phyloP scores from a whole-genome alignment of 2,113 vertebrate genomes.

The Deroptyus accipitrinus region DNA sequence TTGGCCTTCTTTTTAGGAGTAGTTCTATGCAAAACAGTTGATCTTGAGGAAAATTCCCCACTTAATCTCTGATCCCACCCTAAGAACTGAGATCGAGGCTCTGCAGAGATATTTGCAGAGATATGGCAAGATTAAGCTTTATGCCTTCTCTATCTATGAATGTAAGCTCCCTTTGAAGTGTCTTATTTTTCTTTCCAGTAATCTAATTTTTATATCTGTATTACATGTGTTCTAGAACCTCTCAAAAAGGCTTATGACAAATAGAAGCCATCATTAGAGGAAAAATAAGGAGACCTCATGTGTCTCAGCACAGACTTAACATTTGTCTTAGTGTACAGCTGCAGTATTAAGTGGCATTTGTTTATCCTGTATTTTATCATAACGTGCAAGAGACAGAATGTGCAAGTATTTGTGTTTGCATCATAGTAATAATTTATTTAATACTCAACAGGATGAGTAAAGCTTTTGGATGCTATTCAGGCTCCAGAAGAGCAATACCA shows the following conservation, averaged over 20 bases:
- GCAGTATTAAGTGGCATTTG: conserved; percentile 17
- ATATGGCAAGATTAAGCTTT: background rate
- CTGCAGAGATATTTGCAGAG: background rate
- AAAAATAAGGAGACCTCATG: background rate
- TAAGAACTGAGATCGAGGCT: background rate
- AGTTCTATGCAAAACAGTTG: background rate
- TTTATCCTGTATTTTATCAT: background rate
- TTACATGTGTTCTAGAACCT: background rate
- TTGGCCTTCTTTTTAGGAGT: background rate
- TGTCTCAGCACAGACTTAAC: background rate
- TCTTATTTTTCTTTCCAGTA: conserved; percentile 4
- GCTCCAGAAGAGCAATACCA: background rate
- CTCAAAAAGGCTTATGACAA: background rate
- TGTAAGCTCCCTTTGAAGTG: background rate
- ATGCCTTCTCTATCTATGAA: background rate
- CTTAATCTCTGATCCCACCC: background rate
- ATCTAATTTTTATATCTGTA: background rate
- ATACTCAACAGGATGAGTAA: background rate
- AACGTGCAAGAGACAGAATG: background rate
- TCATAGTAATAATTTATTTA: conserved; percentile 25
- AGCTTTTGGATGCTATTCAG: background rate
- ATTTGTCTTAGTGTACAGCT: background rate
- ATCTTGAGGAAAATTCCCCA: background rate
- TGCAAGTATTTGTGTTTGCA: conserved; percentile 12
- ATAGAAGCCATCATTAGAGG: background rate